phyloP scores from a whole-genome alignment of 2,113 vertebrate genomes.

The Clarias magur region DNA sequence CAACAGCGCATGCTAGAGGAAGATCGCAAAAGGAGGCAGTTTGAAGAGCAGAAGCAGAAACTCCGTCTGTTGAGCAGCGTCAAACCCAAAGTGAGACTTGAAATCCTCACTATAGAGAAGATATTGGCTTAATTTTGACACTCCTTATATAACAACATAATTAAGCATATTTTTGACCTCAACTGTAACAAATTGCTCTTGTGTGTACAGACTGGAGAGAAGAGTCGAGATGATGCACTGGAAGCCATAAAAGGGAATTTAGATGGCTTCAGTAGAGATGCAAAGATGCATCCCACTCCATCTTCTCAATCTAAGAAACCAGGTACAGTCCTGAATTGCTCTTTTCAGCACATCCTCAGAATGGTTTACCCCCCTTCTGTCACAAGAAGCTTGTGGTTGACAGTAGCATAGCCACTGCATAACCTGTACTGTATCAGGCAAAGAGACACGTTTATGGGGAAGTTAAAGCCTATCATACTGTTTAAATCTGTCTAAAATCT shows the following conservation, averaged over 20 bases:
- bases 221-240: conserved; percentile 94
- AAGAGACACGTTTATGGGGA: background rate
- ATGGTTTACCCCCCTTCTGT: background rate
- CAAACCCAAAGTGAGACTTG: conserved; percentile 86
- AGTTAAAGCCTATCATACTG: background rate
- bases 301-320: conserved; percentile 87
- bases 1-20: conserved; percentile 96
- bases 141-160: background rate
- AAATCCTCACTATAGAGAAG: background rate
- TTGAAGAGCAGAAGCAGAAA: conserved; percentile 99
- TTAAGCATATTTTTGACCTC: background rate
- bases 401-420: background rate
- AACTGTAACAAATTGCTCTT: background rate
- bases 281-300: conserved; percentile 95
- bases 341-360: background rate
- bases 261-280: conserved; percentile 97
- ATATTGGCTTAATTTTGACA: background rate
- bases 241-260: conserved; percentile 98
- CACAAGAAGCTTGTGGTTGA: background rate
- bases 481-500: background rate
- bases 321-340: conserved; percentile 74
- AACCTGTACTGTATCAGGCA: background rate
- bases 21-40: conserved; percentile 93
- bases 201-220: conserved; percentile 83
- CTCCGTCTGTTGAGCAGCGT: conserved; percentile 94